Percentiles rank a stretch among this genome's conserved stretches.
Evolutionary conservation across 2,113 vertebrate genomes (phyloP).

Genomic region (Opisthocomus hoazin): DNA sequence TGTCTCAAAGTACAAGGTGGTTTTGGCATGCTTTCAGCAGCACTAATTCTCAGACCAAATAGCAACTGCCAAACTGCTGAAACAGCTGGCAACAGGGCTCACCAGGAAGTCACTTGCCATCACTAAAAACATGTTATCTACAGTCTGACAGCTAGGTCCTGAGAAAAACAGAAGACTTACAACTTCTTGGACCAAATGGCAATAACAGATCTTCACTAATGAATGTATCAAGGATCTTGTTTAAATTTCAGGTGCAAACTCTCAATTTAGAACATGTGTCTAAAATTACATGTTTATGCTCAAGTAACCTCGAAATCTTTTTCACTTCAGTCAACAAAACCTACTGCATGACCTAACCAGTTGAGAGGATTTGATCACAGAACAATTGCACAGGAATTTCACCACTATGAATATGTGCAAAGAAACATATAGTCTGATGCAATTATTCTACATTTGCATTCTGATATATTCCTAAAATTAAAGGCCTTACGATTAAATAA

Average conservation of each 20-base stretch:
- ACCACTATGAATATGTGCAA: neutral
- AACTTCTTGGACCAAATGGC: neutral
- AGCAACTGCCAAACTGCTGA: neutral
- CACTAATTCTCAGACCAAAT: neutral
- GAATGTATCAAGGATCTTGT: neutral
- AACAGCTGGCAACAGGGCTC: neutral
- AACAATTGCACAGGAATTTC: neutral
- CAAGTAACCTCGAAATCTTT: neutral
- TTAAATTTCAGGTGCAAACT: neutral
- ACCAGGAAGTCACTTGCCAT: neutral
- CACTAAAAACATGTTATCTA: neutral
- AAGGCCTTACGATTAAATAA: neutral
- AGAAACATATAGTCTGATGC: neutral
- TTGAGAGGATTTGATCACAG: neutral
- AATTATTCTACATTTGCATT: neutral
- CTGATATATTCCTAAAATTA: neutral
- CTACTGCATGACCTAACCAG: neutral
- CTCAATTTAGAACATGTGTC: neutral
- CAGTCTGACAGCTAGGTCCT: neutral
- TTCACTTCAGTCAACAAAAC: neutral
- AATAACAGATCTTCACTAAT: no score
- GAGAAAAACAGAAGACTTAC: neutral
- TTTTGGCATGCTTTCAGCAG: neutral
- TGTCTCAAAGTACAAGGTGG: neutral
- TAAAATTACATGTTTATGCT: neutral